A percentile compares a stretch with the other conserved stretches of the same genome.
These are phyloP conservation scores for Sphecodes monilicornis DNA, from an alignment of 2,888 invertebrate species.

Conservation along the genomic window DNA sequence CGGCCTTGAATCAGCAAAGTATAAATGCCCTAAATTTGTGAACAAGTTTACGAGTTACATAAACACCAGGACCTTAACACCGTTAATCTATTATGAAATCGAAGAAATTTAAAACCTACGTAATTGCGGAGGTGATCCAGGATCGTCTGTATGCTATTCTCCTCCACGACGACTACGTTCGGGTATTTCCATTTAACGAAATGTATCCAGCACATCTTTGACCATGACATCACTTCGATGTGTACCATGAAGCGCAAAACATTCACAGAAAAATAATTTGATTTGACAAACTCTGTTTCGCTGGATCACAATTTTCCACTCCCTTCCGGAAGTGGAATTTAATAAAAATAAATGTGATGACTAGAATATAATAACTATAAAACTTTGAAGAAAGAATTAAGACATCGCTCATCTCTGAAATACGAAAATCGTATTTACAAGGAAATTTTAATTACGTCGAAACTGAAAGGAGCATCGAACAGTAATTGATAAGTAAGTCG, in stretches of 20 bases:
- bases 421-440: no score
- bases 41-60: conserved; percentile 22
- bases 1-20: conserved; percentile 80
- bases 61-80: neutral
- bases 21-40: conserved; percentile 77
- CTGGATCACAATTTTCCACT: neutral
- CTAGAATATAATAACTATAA: no score
- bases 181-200: conserved; percentile 81
- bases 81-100: neutral
- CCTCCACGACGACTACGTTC: conserved; percentile 76
- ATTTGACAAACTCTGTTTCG: neutral
- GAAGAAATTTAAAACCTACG: conserved; percentile 65
- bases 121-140: conserved; percentile 82
- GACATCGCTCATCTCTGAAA: no score
- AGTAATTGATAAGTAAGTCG: no score
- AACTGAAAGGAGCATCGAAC: no score
- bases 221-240: conserved; percentile 78
- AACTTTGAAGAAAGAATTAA: no score
- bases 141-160: conserved; percentile 77
- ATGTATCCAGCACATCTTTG: conserved; percentile 76
- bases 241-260: neutral
- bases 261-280: neutral
- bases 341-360: no score
- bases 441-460: no score
- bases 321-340: no score